Percentiles rank a stretch among this genome's conserved stretches.
Evolutionary conservation across 2,888 invertebrate species (phyloP).

Genomic region (Agrotis ipsilon): DNA sequence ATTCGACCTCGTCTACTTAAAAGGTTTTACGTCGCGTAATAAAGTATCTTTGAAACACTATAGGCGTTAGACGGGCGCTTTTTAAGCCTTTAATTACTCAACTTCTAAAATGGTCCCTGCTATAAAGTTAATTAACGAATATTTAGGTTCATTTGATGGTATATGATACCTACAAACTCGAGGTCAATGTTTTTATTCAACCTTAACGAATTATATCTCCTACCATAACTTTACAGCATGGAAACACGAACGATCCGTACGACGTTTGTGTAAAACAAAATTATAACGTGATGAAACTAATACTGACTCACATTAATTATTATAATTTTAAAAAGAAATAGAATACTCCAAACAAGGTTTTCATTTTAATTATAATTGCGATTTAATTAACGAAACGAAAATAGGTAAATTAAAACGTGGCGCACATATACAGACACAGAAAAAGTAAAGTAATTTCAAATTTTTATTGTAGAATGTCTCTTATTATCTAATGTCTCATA

Average conservation of each 20-base stretch:
- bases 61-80: slow-evolving; percentile 47
- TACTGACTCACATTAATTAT: neutral
- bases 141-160: slow-evolving; percentile 42
- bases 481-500: neutral
- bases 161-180: slow-evolving; percentile 31
- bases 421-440: neutral
- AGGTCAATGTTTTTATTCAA: slow-evolving; percentile 19
- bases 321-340: neutral
- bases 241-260: neutral
- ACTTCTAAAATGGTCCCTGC: slow-evolving; percentile 44
- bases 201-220: slow-evolving; percentile 1
- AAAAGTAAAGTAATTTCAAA: neutral
- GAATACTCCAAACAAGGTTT: neutral
- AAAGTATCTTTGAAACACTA: slow-evolving; percentile 63
- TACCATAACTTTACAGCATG: neutral
- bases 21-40: slow-evolving; percentile 51
- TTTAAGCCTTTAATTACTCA: slow-evolving; percentile 62
- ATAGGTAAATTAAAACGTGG: neutral
- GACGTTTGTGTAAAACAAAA: neutral
- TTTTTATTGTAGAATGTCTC: neutral
- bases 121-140: slow-evolving; percentile 60
- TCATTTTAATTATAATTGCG: slow-evolving; percentile 6
- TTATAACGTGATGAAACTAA: slow-evolving; percentile 11
- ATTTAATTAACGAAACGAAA: slow-evolving; percentile 24
- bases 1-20: slow-evolving; percentile 33